Evolutionary conservation across 2,888 invertebrate genomes (phyloP).

Genomic region (Deilephila porcellus): DNA sequence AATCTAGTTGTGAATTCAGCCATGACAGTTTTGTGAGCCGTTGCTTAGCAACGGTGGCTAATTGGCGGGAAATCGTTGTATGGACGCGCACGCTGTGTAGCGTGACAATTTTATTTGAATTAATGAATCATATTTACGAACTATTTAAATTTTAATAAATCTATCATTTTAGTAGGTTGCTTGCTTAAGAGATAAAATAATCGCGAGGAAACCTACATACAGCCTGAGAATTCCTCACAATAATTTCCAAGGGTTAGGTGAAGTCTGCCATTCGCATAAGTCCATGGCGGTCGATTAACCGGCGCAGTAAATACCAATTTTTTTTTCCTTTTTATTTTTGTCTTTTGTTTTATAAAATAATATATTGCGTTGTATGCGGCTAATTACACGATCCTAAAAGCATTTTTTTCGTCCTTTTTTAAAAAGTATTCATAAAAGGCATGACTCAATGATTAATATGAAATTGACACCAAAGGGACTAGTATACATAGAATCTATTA

Average conservation of each 20-base stretch:
- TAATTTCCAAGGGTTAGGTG: too few species aligned
- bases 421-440: background rate
- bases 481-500: background rate
- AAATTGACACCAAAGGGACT: background rate
- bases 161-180: too few species aligned
- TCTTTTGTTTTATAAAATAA: too few species aligned
- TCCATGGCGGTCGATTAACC: too few species aligned
- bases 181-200: too few species aligned
- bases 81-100: slow-evolving; percentile 43
- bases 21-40: slow-evolving; percentile 59
- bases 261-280: too few species aligned
- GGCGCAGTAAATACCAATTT: too few species aligned
- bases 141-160: background rate
- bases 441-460: background rate
- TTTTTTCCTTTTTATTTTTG: too few species aligned
- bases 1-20: slow-evolving; percentile 41
- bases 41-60: slow-evolving; percentile 68
- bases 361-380: too few species aligned
- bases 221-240: too few species aligned
- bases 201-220: too few species aligned
- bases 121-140: slow-evolving; percentile 28
- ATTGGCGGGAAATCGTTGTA: slow-evolving; percentile 73
- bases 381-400: too few species aligned
- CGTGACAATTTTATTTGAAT: slow-evolving; percentile 20
- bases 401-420: background rate